Conservation (phyloP, 2,113 vertebrate species). For the Zosterops pallidus region DNA sequence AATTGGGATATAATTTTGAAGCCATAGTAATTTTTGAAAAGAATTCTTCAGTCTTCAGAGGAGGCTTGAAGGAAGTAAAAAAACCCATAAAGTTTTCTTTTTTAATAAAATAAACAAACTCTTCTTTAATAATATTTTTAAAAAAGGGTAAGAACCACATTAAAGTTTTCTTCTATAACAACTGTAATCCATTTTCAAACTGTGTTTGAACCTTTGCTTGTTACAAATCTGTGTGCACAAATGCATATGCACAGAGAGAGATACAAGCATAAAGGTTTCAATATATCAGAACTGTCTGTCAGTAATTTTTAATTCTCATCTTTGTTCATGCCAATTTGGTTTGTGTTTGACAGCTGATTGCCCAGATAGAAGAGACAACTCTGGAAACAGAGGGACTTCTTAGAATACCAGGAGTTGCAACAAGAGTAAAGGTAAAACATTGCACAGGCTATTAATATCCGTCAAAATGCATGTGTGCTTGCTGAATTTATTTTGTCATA, state of each 20-base stretch:
- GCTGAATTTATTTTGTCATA: neutral
- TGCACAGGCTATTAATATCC: neutral
- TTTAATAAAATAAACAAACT: neutral
- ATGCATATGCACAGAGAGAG: neutral
- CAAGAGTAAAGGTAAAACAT: conserved; percentile 86
- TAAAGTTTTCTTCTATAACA: neutral
- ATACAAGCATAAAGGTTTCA: neutral
- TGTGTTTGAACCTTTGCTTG: neutral
- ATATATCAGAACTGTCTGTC: neutral
- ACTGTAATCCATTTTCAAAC: neutral
- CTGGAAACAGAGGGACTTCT: conserved; percentile 94
- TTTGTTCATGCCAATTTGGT: neutral
- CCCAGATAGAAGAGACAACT: conserved; percentile 87
- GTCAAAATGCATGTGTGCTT: neutral
- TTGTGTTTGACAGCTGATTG: conserved; percentile 82
- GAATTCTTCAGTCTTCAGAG: neutral
- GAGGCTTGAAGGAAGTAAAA: neutral
- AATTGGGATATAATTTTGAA: neutral
- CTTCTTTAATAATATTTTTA: neutral
- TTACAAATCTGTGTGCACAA: neutral
- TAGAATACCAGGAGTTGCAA: conserved; percentile 88
- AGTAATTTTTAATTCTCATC: neutral
- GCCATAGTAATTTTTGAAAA: neutral
- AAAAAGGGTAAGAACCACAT: neutral
- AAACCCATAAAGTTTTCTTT: neutral